A percentile compares a stretch with the other conserved stretches of the same genome.
phyloP scores from a whole-genome alignment of 1,140 invertebrate species.

The Teleopsis dalmanni region DNA sequence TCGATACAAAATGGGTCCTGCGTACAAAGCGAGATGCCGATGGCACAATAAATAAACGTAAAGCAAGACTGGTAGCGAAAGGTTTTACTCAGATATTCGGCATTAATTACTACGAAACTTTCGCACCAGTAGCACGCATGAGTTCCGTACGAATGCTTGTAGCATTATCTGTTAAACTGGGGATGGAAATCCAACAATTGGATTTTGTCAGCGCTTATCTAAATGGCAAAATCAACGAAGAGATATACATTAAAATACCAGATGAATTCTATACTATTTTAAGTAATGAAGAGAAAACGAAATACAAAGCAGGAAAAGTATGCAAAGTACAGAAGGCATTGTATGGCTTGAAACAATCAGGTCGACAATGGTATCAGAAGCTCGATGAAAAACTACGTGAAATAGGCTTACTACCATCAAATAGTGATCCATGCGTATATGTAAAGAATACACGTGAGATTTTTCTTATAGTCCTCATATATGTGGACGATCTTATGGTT shows the following conservation, averaged over 20 bases:
- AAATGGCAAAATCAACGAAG: slow-evolving; percentile 30
- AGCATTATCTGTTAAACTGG: slow-evolving; percentile 18
- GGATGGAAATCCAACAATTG: slow-evolving; percentile 20
- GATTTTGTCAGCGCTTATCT: slow-evolving; percentile 43
- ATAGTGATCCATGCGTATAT: slow-evolving; percentile 1
- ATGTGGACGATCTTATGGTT: background rate
- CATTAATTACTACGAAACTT: slow-evolving; percentile 41
- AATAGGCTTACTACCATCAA: background rate
- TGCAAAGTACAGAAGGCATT: slow-evolving; percentile 4
- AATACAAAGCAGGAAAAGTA: slow-evolving; percentile 1
- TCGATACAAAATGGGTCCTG: background rate
- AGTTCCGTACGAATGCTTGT: slow-evolving; percentile 31
- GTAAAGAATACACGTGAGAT: background rate
- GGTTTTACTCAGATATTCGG: slow-evolving; percentile 39
- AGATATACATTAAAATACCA: slow-evolving; percentile 33
- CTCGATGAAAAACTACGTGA: background rate
- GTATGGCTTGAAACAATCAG: background rate
- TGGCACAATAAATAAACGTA: slow-evolving; percentile 12
- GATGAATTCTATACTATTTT: background rate
- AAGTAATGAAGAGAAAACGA: background rate
- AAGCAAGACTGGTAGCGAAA: slow-evolving; percentile 33
- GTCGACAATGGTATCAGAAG: background rate
- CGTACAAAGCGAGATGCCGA: background rate
- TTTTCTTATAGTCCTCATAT: background rate
- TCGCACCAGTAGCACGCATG: slow-evolving; percentile 35